phyloP scores from a whole-genome alignment of 2,888 invertebrate species.

The Lasioglossum malachurum region DNA sequence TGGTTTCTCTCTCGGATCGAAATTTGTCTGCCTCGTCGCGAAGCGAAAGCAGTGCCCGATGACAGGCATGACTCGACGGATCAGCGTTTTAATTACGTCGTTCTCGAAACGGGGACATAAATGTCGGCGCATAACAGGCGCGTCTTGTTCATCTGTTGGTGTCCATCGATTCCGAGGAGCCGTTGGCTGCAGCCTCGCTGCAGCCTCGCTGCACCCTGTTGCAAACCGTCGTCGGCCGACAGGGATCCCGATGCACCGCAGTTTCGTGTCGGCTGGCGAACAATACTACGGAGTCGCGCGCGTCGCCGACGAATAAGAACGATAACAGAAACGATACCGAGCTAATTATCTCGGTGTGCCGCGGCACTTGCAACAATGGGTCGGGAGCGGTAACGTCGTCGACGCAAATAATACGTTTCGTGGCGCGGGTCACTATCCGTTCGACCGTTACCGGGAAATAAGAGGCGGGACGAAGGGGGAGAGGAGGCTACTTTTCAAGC shows the following conservation, averaged over 20 bases:
- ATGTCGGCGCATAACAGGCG: not conserved
- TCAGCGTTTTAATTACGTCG: conserved; percentile 1
- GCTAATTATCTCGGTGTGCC: conserved; percentile 50
- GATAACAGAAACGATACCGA: conserved; percentile 55
- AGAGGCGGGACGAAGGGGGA: not conserved
- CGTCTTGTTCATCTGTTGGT: not conserved
- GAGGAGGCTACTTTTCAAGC: conserved; percentile 41
- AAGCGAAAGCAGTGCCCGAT: not conserved
- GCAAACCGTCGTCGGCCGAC: not conserved
- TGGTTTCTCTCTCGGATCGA: not conserved
- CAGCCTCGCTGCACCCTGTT: not conserved
- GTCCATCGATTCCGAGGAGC: not conserved
- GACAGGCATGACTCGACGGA: conserved; percentile 1
- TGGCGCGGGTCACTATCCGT: conserved; percentile 47
- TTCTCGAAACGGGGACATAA: not conserved
- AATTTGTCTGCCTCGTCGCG: not conserved
- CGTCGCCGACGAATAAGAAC: conserved; percentile 36
- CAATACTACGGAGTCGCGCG: conserved; percentile 26
- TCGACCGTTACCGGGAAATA: conserved; percentile 35
- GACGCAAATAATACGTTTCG: conserved; percentile 50
- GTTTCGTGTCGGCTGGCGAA: conserved; percentile 30
- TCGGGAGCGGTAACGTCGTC: conserved; percentile 31
- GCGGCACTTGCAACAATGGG: conserved; percentile 49
- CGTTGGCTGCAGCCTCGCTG: not conserved
- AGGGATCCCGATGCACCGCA: not conserved